Evolutionary conservation across 2,113 vertebrate genomes (phyloP).

Genomic region (Arothron firmamentum): DNA sequence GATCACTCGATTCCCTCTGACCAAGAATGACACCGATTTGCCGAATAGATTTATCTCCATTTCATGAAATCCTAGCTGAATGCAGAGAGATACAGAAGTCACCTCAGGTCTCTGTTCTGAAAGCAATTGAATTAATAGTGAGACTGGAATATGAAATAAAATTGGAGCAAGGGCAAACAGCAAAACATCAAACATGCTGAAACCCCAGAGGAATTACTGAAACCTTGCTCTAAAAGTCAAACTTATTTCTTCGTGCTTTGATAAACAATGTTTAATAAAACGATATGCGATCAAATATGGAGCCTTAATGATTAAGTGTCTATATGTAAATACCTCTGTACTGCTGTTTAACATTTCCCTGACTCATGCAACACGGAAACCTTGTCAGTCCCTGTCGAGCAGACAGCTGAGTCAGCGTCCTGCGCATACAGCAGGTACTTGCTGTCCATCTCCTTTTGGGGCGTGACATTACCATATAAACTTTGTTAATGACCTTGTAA

Average conservation of each 20-base stretch:
- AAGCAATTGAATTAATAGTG: background rate
- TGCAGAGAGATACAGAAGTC: background rate
- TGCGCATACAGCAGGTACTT: slow-evolving; percentile 38
- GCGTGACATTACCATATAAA: slow-evolving; percentile 71
- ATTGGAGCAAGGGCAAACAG: background rate
- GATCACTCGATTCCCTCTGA: slow-evolving; percentile 3
- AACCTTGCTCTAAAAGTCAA: too few species aligned
- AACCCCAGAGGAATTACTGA: background rate
- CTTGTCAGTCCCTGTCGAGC: slow-evolving; percentile 62
- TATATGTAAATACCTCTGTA: slow-evolving; percentile 54
- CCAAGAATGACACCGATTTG: background rate
- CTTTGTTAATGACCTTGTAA: slow-evolving; percentile 77
- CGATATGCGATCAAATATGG: slow-evolving; percentile 26
- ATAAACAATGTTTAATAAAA: slow-evolving; percentile 16
- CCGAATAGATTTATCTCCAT: background rate
- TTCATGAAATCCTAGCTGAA: too few species aligned
- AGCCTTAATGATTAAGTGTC: slow-evolving; percentile 23
- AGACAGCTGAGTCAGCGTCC: slow-evolving; percentile 71
- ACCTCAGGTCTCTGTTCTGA: background rate
- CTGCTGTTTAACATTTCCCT: slow-evolving; percentile 70
- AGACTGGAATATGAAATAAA: background rate
- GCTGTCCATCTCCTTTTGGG: slow-evolving; percentile 52
- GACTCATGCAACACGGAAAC: slow-evolving; percentile 61
- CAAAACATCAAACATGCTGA: background rate
- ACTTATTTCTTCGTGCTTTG: background rate